phyloP scores from a whole-genome alignment of 1,140 invertebrate genomes.

The Bombus difficillimus region DNA sequence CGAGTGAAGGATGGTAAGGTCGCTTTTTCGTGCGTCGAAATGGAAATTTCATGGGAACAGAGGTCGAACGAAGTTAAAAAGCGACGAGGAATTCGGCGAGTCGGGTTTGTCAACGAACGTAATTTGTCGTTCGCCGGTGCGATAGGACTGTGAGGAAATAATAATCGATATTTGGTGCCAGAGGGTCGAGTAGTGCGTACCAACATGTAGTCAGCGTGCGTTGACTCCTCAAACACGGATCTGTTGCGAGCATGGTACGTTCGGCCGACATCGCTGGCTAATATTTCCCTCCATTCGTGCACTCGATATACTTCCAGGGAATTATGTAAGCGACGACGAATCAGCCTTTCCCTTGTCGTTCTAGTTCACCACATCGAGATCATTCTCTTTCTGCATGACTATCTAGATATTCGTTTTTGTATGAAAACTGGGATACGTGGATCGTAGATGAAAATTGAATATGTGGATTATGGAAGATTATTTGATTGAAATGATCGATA shows the following conservation, averaged over 20 bases:
- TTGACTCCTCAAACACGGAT: constrained; percentile 28
- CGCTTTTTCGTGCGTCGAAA: not conserved
- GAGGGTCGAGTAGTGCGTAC: not conserved
- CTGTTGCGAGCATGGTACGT: not conserved
- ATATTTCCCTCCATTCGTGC: constrained; percentile 20
- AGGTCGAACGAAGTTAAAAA: no score
- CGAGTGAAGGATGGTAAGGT: not conserved
- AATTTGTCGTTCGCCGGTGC: constrained; percentile 24
- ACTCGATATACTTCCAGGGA: no score
- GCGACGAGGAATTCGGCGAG: not conserved
- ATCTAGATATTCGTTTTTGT: not conserved
- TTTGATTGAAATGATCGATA: not conserved
- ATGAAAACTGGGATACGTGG: no score
- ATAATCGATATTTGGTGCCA: constrained; percentile 31
- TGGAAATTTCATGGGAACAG: constrained; percentile 2
- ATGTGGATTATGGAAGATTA: not conserved
- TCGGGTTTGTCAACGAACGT: not conserved
- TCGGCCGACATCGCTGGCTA: not conserved
- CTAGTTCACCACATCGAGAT: not conserved
- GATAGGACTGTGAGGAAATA: constrained; percentile 19
- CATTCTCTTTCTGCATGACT: not conserved
- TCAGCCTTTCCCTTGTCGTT: not conserved
- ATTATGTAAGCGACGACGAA: not conserved
- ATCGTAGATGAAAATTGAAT: no score
- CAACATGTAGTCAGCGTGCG: constrained; percentile 14